Conservation (phyloP, 2,113 vertebrate genomes). For the Trogon surrucura region DNA sequence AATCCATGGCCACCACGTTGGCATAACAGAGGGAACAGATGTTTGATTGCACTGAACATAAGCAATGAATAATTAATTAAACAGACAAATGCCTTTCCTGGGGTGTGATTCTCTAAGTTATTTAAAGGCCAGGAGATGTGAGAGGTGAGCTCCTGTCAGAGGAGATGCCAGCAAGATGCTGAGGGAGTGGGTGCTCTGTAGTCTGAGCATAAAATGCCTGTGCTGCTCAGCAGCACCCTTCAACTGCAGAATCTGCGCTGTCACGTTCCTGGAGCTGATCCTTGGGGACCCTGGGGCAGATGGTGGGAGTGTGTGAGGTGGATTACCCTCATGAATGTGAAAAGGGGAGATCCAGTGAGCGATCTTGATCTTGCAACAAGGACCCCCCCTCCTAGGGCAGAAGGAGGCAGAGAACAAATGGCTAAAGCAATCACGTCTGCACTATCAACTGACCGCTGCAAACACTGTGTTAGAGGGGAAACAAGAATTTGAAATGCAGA, state of each 20-base stretch:
- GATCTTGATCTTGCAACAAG: background rate
- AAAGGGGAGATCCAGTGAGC: background rate
- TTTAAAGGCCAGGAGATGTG: background rate
- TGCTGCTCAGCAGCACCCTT: background rate
- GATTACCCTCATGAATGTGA: background rate
- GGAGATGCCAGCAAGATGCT: background rate
- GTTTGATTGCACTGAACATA: background rate
- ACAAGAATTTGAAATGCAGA: background rate
- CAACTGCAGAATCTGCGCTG: background rate
- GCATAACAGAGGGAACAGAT: background rate
- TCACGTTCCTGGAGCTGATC: background rate
- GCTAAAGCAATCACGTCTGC: background rate
- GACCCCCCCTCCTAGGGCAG: background rate
- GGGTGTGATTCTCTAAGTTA: background rate
- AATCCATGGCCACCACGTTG: accelerated
- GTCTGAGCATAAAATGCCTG: background rate
- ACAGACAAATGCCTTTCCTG: background rate
- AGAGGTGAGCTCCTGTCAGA: background rate
- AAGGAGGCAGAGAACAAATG: background rate
- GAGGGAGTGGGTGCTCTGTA: background rate
- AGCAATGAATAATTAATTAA: background rate
- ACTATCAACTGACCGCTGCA: background rate
- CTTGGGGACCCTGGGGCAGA: background rate
- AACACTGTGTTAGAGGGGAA: accelerated
- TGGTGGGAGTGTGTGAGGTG: background rate